Conservation (phyloP, 2,888 invertebrate genomes). For the Theretra japonica region DNA sequence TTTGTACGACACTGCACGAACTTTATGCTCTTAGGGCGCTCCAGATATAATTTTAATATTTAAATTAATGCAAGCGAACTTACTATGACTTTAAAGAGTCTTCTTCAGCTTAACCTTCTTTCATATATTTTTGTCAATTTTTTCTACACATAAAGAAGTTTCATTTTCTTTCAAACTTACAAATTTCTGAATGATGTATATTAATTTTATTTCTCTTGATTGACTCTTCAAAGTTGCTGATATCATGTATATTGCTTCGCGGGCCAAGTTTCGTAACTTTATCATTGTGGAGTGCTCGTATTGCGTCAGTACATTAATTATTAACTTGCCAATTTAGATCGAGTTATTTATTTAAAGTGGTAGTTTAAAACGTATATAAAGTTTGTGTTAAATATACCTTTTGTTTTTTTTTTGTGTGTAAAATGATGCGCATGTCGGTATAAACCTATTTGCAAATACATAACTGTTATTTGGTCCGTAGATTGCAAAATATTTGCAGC, state of each 20-base stretch:
- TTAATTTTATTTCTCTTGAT: neutral
- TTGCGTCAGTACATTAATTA: constrained; percentile 3
- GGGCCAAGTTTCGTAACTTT: constrained; percentile 11
- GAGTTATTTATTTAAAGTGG: neutral
- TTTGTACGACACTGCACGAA: neutral
- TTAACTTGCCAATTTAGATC: neutral
- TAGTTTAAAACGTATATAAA: neutral
- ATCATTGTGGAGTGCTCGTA: neutral
- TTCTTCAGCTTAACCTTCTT: neutral
- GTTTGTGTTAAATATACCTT: neutral
- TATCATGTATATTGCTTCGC: neutral
- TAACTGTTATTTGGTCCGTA: neutral
- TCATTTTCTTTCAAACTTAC: neutral
- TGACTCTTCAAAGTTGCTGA: constrained; percentile 7
- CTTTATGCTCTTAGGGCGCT: neutral
- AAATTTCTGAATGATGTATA: neutral
- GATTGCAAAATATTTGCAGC: neutral
- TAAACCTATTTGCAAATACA: neutral
- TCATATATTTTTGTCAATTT: neutral
- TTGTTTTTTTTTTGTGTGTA: neutral
- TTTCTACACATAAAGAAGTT: neutral
- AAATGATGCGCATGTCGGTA: neutral
- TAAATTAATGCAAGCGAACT: constrained; percentile 8
- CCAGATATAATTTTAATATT: neutral
- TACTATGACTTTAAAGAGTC: constrained; percentile 2